Conservation (phyloP, 2,888 invertebrate species). For the Steinernema hermaphroditum region DNA sequence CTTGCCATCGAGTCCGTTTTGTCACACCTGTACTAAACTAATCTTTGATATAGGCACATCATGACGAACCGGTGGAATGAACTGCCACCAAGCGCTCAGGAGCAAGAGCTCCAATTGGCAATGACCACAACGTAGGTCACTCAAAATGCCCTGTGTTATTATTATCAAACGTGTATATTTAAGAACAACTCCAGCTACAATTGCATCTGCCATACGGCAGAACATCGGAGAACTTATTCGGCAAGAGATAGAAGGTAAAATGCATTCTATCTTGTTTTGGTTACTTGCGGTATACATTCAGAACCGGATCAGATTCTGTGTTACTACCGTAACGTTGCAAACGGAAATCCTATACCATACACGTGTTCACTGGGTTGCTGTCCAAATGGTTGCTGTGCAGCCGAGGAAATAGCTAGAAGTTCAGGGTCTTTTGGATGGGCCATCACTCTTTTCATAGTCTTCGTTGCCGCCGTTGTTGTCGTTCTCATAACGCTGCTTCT, state of each 20-base stretch:
- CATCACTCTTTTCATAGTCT: slow-evolving; percentile 53
- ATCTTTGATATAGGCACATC: no score
- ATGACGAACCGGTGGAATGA: slow-evolving; percentile 51
- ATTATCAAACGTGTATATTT: background rate
- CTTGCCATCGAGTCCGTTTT: no score
- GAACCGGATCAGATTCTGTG: slow-evolving; percentile 59
- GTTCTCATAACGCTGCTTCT: slow-evolving; percentile 29
- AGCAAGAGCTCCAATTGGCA: slow-evolving; percentile 51
- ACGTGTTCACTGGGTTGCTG: slow-evolving; percentile 61
- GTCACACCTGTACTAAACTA: no score
- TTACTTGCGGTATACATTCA: slow-evolving; percentile 31
- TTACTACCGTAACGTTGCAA: slow-evolving; percentile 51
- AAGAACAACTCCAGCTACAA: slow-evolving; percentile 30
- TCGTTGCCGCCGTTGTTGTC: slow-evolving; percentile 33
- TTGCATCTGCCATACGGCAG: slow-evolving; percentile 35
- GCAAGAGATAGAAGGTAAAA: slow-evolving; percentile 54
- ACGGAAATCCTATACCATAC: slow-evolving; percentile 53
- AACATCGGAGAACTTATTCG: slow-evolving; percentile 52
- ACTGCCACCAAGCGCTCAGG: slow-evolving; percentile 57
- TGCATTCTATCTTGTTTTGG: background rate
- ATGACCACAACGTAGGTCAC: slow-evolving; percentile 47
- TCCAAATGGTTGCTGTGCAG: slow-evolving; percentile 56
- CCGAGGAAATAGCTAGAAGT: slow-evolving; percentile 46
- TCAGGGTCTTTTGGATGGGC: slow-evolving; percentile 56
- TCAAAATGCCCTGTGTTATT: background rate